These are phyloP conservation scores for Pseudomyrmex dendroicus DNA, from an alignment of 1,140 invertebrate species.

Conservation along the genomic window DNA sequence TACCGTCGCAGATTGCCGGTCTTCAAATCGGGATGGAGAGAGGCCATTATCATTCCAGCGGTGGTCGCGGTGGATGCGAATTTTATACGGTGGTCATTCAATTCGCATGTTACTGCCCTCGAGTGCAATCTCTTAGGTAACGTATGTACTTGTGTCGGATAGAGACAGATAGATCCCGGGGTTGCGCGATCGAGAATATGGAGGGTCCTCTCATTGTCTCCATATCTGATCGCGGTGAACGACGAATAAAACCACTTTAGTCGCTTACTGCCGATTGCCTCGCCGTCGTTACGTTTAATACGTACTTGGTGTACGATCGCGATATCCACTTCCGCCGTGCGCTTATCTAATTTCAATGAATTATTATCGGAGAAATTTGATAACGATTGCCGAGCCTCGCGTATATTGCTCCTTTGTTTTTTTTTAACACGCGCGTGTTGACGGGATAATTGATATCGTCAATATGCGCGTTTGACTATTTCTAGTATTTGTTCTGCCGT, in stretches of 20 bases:
- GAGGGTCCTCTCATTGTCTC: constrained; percentile 78
- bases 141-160: constrained; percentile 12
- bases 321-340: constrained; percentile 36
- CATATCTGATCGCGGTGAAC: constrained; percentile 75
- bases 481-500: constrained; percentile 38
- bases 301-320: constrained; percentile 27
- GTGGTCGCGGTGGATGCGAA: constrained; percentile 48
- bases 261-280: constrained; percentile 62
- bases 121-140: constrained; percentile 51
- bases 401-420: constrained; percentile 27
- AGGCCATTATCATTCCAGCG: constrained; percentile 46
- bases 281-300: constrained; percentile 60
- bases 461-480: constrained; percentile 8
- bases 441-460: constrained; percentile 6
- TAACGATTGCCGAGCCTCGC: constrained; percentile 60
- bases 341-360: constrained; percentile 78
- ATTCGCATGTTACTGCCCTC: constrained; percentile 52
- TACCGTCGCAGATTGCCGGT: constrained; percentile 28
- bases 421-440: constrained; percentile 16
- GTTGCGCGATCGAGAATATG: constrained; percentile 65
- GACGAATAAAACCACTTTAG: constrained; percentile 79
- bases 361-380: constrained; percentile 76
- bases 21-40: constrained; percentile 41
- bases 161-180: constrained; percentile 58
- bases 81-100: constrained; percentile 72